Base-by-base conservation (phyloP, 2,888 invertebrate genomes). In the Epistrophe grossulariae region DNA sequence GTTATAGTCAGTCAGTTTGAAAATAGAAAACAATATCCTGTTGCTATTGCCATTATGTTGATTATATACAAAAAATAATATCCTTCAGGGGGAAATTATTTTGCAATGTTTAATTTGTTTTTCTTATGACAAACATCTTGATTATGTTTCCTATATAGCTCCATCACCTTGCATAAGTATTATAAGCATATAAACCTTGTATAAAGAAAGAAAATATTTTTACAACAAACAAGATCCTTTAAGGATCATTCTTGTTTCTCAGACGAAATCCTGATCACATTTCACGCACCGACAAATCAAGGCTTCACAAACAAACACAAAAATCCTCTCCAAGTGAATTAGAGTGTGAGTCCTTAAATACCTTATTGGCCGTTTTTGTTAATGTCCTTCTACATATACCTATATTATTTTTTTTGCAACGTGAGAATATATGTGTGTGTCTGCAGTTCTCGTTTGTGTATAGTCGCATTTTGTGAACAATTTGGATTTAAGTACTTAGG, bases 71-170 rank as follows among this genome's bases (percentile, higher is more conserved):
- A 83, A 55, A n/a, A 70, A 74, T 76, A 83, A 87, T 83, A 87
- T 87, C 87, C 87, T 87, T 76, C 76, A 72, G 66, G 55, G 83
- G 87, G 83, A 87, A 87, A 83, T 87, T 76, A 76, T 76, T 79
- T 79, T 79, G 40, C 40, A 70, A 48, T 55, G 31, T 13, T n/a
- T 79, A 79, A 87, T 79, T 79, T 87, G 76, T 87, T 79, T 87
- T 62, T 62, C 70, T 60, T 68, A 24, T 24, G 24, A 28, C 60
- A 59, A 66, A 81, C 66, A 70, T 19, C 85, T 78, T 80, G 48
- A 81, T 72, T 77, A 19, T 28, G 59, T 48, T 17, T 43, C 38
- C 24, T 50, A 38, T 50, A 38, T 19, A 4, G 7, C 19, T 31
- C 9, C 1, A 38, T 19, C 19, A 15, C 19, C 38, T 52, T 52